phyloP scores from a whole-genome alignment of 2,113 vertebrate species.

The Ia io region DNA sequence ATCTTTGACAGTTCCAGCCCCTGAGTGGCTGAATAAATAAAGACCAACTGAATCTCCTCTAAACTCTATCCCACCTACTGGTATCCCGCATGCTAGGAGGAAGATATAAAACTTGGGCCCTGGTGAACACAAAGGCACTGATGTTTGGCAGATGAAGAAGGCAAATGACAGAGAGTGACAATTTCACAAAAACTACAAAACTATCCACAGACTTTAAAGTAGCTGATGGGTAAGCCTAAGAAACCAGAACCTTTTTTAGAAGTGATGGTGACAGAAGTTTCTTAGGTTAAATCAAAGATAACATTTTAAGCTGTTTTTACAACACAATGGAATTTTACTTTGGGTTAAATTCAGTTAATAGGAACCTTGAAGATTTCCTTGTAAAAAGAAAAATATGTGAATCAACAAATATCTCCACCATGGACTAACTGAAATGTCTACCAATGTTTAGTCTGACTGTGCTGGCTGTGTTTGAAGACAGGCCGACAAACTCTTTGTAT shows the following conservation, averaged over 20 bases:
- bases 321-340: constrained; percentile 35
- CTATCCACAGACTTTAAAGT: neutral
- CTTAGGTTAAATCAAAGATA: neutral
- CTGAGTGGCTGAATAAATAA: neutral
- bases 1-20: neutral
- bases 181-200: neutral
- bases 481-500: neutral
- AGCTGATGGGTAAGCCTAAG: neutral
- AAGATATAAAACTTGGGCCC: neutral
- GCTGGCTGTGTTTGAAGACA: constrained; percentile 20
- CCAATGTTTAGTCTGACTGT: constrained; percentile 64
- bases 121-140: neutral
- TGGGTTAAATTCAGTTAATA: neutral
- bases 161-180: neutral
- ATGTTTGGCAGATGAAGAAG: neutral
- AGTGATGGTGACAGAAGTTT: neutral
- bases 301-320: neutral
- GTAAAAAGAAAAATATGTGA: constrained; percentile 33
- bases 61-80: neutral
- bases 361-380: constrained; percentile 27
- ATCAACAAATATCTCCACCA: constrained; percentile 27
- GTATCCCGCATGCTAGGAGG: neutral
- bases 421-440: neutral
- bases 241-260: neutral
- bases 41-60: neutral